These are phyloP conservation scores for Peromyscus polionotus DNA, from an alignment of 2,113 vertebrate species.

Conservation along the genomic window DNA sequence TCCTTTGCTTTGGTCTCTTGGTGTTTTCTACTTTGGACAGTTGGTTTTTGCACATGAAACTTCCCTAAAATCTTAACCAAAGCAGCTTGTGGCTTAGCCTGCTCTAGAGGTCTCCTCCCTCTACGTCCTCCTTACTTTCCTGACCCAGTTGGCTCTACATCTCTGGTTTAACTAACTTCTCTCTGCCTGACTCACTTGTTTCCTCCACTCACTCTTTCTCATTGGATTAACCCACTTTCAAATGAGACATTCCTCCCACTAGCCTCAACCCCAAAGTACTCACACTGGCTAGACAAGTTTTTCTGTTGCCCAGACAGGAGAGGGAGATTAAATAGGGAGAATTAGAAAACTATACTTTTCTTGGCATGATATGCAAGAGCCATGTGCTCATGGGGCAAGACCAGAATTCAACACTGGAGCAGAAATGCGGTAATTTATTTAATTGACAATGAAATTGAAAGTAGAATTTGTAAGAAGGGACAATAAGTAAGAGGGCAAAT, in stretches of 20 bases:
- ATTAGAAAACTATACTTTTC: slow-evolving; percentile 3
- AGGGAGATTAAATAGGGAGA: slow-evolving; percentile 10
- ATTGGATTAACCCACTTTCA: slow-evolving; percentile 4
- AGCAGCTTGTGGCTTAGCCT: not conserved
- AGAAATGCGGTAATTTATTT: slow-evolving; percentile 44
- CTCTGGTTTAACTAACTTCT: slow-evolving; percentile 41
- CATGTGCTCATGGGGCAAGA: not conserved
- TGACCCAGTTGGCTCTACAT: slow-evolving; percentile 30
- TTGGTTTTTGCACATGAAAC: not conserved
- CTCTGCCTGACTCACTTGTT: slow-evolving; percentile 14
- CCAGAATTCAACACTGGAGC: not conserved
- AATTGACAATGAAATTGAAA: slow-evolving; percentile 41
- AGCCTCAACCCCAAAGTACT: not conserved
- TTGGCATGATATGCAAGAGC: slow-evolving; percentile 7
- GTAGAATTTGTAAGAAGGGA: not conserved
- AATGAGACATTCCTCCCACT: slow-evolving; percentile 22
- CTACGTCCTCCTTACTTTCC: not conserved
- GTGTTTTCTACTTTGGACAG: not conserved
- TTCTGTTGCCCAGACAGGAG: not conserved
- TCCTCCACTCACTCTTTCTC: not conserved
- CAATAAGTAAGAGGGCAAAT: not conserved
- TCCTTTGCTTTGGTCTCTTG: not conserved
- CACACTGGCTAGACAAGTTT: slow-evolving; percentile 27
- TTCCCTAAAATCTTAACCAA: not conserved
- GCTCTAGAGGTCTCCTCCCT: not conserved